phyloP scores from a whole-genome alignment of 1,140 invertebrate species.

The Macrobrachium nipponense region DNA sequence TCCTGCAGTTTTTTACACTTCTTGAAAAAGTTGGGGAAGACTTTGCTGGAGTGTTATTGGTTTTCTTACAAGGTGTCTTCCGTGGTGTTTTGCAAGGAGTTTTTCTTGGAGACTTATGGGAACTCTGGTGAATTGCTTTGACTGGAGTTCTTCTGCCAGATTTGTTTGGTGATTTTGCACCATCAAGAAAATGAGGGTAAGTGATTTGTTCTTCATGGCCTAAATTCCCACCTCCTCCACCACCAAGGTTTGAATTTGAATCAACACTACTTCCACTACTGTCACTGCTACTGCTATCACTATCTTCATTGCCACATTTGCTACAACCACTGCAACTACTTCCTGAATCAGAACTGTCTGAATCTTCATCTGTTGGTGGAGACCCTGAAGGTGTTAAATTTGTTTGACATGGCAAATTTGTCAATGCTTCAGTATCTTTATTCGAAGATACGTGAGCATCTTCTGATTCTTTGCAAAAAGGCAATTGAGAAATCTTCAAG shows the following conservation, averaged over 20 bases:
- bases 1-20: neutral
- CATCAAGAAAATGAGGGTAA: no score
- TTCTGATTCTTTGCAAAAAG: neutral
- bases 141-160: no score
- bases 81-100: conserved; percentile 16
- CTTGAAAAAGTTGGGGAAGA: neutral
- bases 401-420: neutral
- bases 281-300: conserved; percentile 20
- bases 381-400: no score
- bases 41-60: neutral
- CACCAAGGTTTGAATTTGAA: conserved; percentile 19
- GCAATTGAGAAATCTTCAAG: neutral
- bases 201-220: no score
- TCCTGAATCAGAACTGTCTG: no score
- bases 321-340: conserved; percentile 35
- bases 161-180: no score
- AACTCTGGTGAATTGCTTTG: neutral
- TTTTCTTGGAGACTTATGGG: conserved; percentile 28
- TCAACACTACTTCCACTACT: conserved; percentile 27
- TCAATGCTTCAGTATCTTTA: neutral
- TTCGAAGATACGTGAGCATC: no score
- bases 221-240: neutral
- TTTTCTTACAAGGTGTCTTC: conserved; percentile 15
- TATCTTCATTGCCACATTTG: conserved; percentile 21
- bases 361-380: no score